A percentile compares a stretch with the other conserved stretches of the same genome.
These are phyloP conservation scores for Xiphydria camelus DNA, from an alignment of 2,888 invertebrate genomes.

Conservation along the genomic window DNA sequence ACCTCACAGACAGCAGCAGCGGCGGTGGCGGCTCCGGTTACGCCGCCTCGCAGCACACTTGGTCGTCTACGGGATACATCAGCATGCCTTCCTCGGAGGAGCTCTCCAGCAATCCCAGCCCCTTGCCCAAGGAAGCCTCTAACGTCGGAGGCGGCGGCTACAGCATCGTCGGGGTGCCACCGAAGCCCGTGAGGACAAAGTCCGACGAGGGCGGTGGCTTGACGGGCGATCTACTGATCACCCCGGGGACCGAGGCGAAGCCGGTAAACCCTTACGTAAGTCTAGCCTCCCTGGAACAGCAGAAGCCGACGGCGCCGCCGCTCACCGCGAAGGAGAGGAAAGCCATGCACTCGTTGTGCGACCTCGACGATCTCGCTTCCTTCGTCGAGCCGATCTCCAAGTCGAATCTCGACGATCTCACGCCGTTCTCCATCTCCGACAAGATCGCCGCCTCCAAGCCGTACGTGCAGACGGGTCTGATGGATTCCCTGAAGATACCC, in stretches of 20 bases:
- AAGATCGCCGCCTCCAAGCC: slow-evolving; percentile 32
- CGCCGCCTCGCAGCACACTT: slow-evolving; percentile 45
- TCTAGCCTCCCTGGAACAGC: slow-evolving; percentile 41
- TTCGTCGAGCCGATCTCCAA: slow-evolving; percentile 31
- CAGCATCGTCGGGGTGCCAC: slow-evolving; percentile 43
- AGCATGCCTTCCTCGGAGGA: slow-evolving; percentile 51
- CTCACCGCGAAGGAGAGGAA: slow-evolving; percentile 10
- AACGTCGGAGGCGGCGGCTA: slow-evolving; percentile 33
- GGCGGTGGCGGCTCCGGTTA: slow-evolving; percentile 28
- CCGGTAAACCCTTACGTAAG: slow-evolving; percentile 40
- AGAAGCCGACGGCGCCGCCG: slow-evolving; percentile 21
- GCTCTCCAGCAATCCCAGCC: slow-evolving; percentile 47
- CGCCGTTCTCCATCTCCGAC: slow-evolving; percentile 25
- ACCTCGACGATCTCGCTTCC: slow-evolving; percentile 35
- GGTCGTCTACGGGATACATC: slow-evolving; percentile 51
- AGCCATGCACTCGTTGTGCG: slow-evolving; percentile 26
- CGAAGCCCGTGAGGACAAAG: slow-evolving; percentile 34
- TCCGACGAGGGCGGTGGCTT: slow-evolving; percentile 12
- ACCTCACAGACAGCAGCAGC: slow-evolving; percentile 42
- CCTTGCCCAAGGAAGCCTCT: slow-evolving; percentile 40
- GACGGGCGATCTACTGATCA: slow-evolving; percentile 21
- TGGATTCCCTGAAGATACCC: slow-evolving; percentile 21
- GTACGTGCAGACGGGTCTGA: slow-evolving; percentile 44
- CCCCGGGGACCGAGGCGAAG: slow-evolving; percentile 29
- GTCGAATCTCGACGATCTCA: slow-evolving; percentile 21